A percentile compares a stretch with the other conserved stretches of the same genome.
phyloP scores from a whole-genome alignment of 2,113 vertebrate species.

The Protomyctophum bolini region DNA sequence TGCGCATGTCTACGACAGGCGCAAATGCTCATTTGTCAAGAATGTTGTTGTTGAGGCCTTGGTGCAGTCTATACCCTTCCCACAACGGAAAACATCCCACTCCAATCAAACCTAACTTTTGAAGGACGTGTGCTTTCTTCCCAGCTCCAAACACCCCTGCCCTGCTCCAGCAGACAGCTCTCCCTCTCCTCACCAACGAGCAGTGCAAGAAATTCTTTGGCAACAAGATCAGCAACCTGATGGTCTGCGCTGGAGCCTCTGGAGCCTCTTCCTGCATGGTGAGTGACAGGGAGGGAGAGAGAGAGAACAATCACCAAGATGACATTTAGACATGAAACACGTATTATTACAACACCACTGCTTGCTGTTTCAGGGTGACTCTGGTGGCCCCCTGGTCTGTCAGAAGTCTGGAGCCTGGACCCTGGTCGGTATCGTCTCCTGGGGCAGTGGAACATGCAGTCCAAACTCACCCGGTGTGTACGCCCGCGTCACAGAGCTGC shows the following conservation, averaged over 20 bases:
- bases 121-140: not conserved
- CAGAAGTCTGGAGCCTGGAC: slow-evolving; percentile 79
- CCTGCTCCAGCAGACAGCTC: slow-evolving; percentile 82
- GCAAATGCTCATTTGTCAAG: too few species aligned
- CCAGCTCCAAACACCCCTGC: slow-evolving; percentile 78
- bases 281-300: not conserved
- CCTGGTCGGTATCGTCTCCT: slow-evolving; percentile 86
- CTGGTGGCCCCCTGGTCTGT: slow-evolving; percentile 85
- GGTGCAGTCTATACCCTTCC: too few species aligned
- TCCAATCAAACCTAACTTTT: too few species aligned
- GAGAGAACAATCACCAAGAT: too few species aligned
- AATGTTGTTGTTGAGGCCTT: too few species aligned
- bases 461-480: slow-evolving; percentile 73
- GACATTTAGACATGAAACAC: too few species aligned
- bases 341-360: too few species aligned
- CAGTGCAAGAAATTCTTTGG: slow-evolving; percentile 82
- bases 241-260: slow-evolving; percentile 85
- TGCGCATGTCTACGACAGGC: too few species aligned
- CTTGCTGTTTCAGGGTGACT: slow-evolving; percentile 79
- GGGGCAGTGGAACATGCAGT: slow-evolving; percentile 78
- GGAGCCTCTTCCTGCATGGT: slow-evolving; percentile 89
- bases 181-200: slow-evolving; percentile 83
- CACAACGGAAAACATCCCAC: too few species aligned
- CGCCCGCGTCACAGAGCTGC: slow-evolving; percentile 77
- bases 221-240: slow-evolving; percentile 68